Base-by-base conservation (phyloP, 2,797 vertebrate genomes). In the Cossypha heuglini region DNA sequence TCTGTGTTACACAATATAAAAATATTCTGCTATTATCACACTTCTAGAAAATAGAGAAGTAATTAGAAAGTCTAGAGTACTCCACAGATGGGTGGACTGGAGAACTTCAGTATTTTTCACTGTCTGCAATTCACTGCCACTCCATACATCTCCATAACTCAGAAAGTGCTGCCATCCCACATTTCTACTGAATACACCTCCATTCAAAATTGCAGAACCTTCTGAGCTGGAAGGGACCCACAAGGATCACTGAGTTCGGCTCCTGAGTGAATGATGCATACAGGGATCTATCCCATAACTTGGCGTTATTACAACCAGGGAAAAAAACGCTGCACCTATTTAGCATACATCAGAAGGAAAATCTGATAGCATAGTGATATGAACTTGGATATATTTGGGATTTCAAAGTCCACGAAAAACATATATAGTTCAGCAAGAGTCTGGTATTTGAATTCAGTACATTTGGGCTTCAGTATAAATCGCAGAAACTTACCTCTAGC, bases 401-500 rank as follows among this genome's bases (percentile, higher is more conserved):
- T 79, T 82, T 90, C 15, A 21, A 92, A 57, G n/a, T 58, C 12
- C 25, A 68, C 31, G n/a, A 73, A 68, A 38, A 85, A 57, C 15
- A 51, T 8, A 18, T 5, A 17, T 17, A 69, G 8, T 80, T 62
- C 31, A 77, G 31, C 10, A 83, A 91, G 26, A 83, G 74, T 52
- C 18, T 29, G 64, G 1, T 33, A 69, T 38, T 92, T 61, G 38
- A 72, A 68, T 29, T 86, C 37, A 78, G 10, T 43, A 61, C 20
- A 13, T 68, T 84, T 66, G 48, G 17, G 38, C 78, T 94, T 85
- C 68, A 73, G 35, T 31, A 73, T 43, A 79, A 93, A 76, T 64
- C 46, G 40, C 15, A 96, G 77, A 92, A 93, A 97, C 98, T 98
- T 86, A 99, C 99, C 98, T 99, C 99, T 78, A 99, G 97, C 93